Conservation (phyloP, 2,888 invertebrate genomes). For the Bibio marci region DNA sequence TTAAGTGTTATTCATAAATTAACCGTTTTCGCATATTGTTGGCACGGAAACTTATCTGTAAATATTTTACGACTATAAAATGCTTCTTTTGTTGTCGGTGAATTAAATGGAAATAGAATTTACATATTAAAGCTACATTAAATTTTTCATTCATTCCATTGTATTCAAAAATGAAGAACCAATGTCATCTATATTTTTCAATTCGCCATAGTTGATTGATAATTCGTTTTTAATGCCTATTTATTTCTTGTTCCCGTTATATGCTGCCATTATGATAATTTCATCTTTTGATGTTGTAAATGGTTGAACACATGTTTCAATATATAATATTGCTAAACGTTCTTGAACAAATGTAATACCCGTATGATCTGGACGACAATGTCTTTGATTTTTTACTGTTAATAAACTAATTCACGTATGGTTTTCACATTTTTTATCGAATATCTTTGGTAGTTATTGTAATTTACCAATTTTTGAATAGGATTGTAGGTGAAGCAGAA, state of each 20-base stretch:
- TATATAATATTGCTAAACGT: constrained; percentile 22
- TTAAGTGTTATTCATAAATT: constrained; percentile 25
- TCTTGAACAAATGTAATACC: constrained; percentile 26
- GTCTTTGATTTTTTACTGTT: constrained; percentile 25
- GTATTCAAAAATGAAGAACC: constrained; percentile 29
- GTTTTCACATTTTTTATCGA: constrained; percentile 10
- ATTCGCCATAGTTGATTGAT: too few relatives aligned
- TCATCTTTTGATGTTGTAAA: constrained; percentile 20
- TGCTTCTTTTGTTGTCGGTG: constrained; percentile 60
- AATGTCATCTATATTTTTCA: constrained; percentile 40
- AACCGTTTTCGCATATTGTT: constrained; percentile 22
- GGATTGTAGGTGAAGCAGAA: too few relatives aligned
- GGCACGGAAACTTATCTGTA: constrained; percentile 24
- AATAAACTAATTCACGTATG: constrained; percentile 22
- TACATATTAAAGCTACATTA: constrained; percentile 26
- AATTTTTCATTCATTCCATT: constrained; percentile 41
- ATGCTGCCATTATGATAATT: constrained; percentile 22
- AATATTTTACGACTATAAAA: constrained; percentile 43
- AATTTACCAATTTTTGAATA: too few relatives aligned
- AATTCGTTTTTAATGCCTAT: constrained; percentile 11
- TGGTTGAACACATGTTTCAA: constrained; percentile 24
- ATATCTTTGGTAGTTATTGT: constrained; percentile 14
- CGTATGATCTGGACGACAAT: constrained; percentile 26
- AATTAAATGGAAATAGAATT: constrained; percentile 46
- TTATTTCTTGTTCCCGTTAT: constrained; percentile 34